A percentile compares a stretch with the other conserved stretches of the same genome.
These are phyloP conservation scores for Pollachius pollachius DNA, from an alignment of 2,113 vertebrate genomes.

Conservation along the genomic window DNA sequence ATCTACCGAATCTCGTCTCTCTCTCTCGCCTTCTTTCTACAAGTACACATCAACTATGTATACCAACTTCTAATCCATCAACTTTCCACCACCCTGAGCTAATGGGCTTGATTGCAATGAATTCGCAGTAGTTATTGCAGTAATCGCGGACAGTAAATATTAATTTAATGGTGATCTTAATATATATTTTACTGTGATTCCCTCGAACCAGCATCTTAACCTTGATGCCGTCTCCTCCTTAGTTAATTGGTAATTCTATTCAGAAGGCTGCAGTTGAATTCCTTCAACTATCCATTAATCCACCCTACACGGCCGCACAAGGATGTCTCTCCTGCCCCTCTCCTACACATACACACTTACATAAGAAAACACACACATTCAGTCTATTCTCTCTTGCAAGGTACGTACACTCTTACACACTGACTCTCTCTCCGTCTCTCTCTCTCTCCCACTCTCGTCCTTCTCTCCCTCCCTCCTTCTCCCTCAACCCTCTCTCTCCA, in stretches of 20 bases:
- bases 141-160: conserved; percentile 72
- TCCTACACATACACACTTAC: too few species aligned
- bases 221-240: conserved; percentile 40
- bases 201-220: conserved; percentile 49
- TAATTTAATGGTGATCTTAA: conserved; percentile 61
- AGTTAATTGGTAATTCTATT: conserved; percentile 69
- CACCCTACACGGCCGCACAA: conserved; percentile 22
- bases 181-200: conserved; percentile 69
- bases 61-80: too few species aligned
- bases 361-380: too few species aligned
- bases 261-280: conserved; percentile 68
- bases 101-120: conserved; percentile 66
- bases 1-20: too few species aligned
- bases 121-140: conserved; percentile 66
- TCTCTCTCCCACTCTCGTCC: too few species aligned
- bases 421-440: too few species aligned
- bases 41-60: too few species aligned
- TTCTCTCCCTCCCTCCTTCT: too few species aligned
- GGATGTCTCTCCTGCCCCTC: conserved; percentile 4
- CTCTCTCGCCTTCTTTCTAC: too few species aligned
- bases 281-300: conserved; percentile 70
- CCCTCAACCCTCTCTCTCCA: conserved; percentile 2
- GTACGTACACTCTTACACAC: too few species aligned
- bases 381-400: too few species aligned
- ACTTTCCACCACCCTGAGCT: conserved; percentile 23